Evolutionary conservation across 2,797 vertebrate genomes (phyloP).

Genomic region (Buceros bicornis): DNA sequence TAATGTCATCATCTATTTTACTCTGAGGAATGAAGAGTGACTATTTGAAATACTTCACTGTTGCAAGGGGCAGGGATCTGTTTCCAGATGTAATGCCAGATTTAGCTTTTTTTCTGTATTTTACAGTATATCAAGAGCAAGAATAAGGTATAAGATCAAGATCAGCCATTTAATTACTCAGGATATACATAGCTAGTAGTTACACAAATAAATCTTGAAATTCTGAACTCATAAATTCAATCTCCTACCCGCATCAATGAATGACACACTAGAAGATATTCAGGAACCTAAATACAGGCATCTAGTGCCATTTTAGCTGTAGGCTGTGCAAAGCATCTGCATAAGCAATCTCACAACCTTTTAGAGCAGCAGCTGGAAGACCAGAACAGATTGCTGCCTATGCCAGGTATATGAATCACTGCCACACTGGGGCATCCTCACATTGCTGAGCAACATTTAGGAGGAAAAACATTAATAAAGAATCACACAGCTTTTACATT

Average conservation of each 20-base stretch:
- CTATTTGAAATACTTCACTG: conserved; percentile 22
- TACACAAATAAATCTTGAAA: conserved; percentile 14
- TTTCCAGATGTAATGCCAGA: conserved; percentile 22
- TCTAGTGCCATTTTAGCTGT: not conserved
- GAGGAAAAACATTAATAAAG: not conserved
- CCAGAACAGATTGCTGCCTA: not conserved
- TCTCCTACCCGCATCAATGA: not conserved
- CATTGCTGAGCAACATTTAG: not conserved
- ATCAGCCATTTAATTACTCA: not conserved
- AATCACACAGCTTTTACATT: not conserved
- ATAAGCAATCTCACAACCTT: not conserved
- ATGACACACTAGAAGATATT: not conserved
- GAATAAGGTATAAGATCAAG: not conserved
- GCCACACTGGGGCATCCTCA: not conserved
- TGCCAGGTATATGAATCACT: not conserved
- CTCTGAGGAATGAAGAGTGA: conserved; percentile 24
- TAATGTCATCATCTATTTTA: conserved; percentile 47
- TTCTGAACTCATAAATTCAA: not conserved
- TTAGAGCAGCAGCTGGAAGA: not conserved
- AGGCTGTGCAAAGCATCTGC: not conserved
- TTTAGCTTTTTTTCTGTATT: not conserved
- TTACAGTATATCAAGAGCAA: not conserved
- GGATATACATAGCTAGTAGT: not conserved
- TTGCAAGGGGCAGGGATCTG: conserved; percentile 12
- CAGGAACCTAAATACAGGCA: not conserved